Evolutionary conservation across 2,888 invertebrate species (phyloP).

Genomic region (Latrodectus elegans): DNA sequence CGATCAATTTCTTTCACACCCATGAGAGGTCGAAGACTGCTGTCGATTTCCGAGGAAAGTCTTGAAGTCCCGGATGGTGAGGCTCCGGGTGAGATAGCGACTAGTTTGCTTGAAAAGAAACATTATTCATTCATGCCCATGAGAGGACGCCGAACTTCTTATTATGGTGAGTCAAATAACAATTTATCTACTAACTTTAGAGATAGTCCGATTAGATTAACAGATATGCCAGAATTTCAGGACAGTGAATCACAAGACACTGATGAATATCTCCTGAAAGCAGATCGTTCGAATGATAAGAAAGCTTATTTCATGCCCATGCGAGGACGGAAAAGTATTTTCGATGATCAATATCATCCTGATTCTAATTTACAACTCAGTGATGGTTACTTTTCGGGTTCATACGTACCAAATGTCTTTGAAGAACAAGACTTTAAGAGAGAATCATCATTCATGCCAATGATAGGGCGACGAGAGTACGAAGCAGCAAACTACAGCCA

Average conservation of each 20-base stretch:
- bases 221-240: neutral
- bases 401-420: neutral
- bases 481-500: neutral
- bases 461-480: conserved; percentile 10
- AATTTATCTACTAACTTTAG: neutral
- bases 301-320: conserved; percentile 10
- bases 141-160: conserved; percentile 34
- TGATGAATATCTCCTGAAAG: neutral
- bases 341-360: neutral
- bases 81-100: neutral
- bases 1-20: conserved; percentile 32
- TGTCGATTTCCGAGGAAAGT: neutral
- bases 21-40: conserved; percentile 28
- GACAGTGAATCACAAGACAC: neutral
- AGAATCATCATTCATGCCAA: conserved; percentile 22
- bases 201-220: neutral
- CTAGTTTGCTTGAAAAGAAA: conserved; percentile 24
- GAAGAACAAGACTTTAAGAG: neutral
- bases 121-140: conserved; percentile 48
- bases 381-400: neutral
- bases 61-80: neutral
- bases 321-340: neutral
- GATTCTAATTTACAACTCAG: neutral
- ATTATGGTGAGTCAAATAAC: neutral
- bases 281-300: neutral